Base-by-base conservation (phyloP, 2,888 invertebrate species). In the Blastobasis adustella region DNA sequence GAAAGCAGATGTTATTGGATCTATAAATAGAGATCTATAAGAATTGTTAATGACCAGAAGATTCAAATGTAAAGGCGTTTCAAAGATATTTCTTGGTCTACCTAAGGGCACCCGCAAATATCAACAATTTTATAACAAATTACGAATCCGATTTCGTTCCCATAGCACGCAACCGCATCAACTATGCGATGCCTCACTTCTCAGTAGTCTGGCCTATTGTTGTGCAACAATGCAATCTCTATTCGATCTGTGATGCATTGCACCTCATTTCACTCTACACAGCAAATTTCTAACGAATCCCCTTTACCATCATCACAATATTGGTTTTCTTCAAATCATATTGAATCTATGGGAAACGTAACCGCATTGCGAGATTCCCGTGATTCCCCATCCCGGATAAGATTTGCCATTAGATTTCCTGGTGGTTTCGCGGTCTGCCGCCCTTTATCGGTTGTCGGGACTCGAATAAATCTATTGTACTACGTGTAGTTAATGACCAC, bases 311-410 rank as follows among this genome's bases (percentile, higher is more conserved):
- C 41, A 47, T 68, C 73, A 72, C 71, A 79, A 83, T 82, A 86
- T 87, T 86, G 81, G 82, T 83, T 86, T 86, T 82, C 76, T 66
- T 67, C 81, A 81, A 84, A 84, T 84, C 78, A 83, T 71, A 69
- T 64, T 67, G 67, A 69, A 71, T 73, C 77, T 80, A 81, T 82
- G 82, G 75, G 79, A 83, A 82, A 71, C 47, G 69, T 75, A 83
- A 85, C 85, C 85, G 68, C 85, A 82, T 62, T 55, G 65, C 57
- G 54, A 76, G 82, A 83, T 85, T 81, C 82, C 76, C 73, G 69
- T 73, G 86, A 82, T 84, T 80, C 77, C 72, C 74, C 66, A 68
- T 69, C 67, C 66, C 63, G 79, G 84, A 86, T 87, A 79, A 85
- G 85, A 83, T 84, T 63, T 63, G 68, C 67, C 73, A 70, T 65